Evolutionary conservation across 2,888 invertebrate species (phyloP), one percentile per base, ranked within the genome.

Genomic region (Plagodis dolabraria): DNA sequence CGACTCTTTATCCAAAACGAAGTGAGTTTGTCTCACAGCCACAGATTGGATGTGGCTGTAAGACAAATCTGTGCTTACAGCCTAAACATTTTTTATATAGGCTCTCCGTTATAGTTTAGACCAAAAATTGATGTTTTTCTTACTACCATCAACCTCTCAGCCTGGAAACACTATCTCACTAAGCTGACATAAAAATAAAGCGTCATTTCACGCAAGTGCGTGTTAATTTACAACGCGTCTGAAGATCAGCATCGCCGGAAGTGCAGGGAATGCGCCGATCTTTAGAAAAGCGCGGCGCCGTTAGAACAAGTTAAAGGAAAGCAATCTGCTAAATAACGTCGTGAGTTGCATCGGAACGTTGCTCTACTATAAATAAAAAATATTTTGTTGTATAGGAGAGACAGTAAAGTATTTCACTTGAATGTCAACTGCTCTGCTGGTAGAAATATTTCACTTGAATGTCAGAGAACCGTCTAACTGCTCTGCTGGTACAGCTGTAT

Each of bases 251-350:
- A 58, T 54, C 50, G 36, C 33, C 57, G 63, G 55, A 63, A 65
- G 64, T 65, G 64, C 65, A 65, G 68, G 69, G 71, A 5, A 57
- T 49, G 67, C 68, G 40, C 10, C 40, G 40, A 40, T 40, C 40
- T 10, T 40, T 40, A 40, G 40, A 40, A 40, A 40, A 40, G 40
- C 40, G 40, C 63, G 70, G 70, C 72, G 70, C 57, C 52, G 60
- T 59, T 50, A 59, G 89, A 89, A 90, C 86, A 90, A 89, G 92
- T 92, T 91, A 89, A 89, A 91, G 88, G 88, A 88, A 92, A 92
- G 93, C 93, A 93, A 93, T 93, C 93, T 92, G 89, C 90, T 91
- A 92, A 92, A 93, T 91, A 92, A 91, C 40, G 91, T 86, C 84
- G 83, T 76, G 77, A 77, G 76, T 75, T 71, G 64, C 55, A 66